Evolutionary conservation across 2,888 invertebrate species (phyloP).

Genomic region (Willowsia nigromaculata): DNA sequence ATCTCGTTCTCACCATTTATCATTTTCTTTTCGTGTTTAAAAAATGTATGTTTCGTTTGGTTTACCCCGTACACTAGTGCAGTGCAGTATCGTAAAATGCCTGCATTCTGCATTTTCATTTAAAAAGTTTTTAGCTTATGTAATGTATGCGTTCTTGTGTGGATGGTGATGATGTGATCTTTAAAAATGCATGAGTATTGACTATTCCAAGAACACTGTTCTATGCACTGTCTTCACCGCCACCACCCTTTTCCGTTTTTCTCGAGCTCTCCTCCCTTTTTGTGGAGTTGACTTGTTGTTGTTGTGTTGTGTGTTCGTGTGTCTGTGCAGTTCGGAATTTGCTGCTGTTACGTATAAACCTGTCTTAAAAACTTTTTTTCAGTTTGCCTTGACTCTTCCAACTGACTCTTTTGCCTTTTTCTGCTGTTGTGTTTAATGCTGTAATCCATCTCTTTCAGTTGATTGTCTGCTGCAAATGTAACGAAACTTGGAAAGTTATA

Average conservation of each 20-base stretch:
- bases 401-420: not conserved
- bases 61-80: not conserved
- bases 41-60: slow-evolving; percentile 10
- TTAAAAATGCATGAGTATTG: slow-evolving; percentile 62
- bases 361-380: slow-evolving; percentile 8
- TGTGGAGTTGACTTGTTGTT: not conserved
- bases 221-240: not conserved
- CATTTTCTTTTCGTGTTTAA: not conserved
- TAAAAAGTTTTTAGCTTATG: not conserved
- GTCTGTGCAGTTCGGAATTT: not conserved
- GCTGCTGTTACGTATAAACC: not conserved
- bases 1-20: slow-evolving; percentile 18
- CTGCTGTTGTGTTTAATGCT: not conserved
- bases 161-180: slow-evolving; percentile 32
- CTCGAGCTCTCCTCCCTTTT: slow-evolving; percentile 9
- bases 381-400: slow-evolving; percentile 25
- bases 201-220: slow-evolving; percentile 22
- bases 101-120: slow-evolving; percentile 17
- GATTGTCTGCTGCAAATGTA: not conserved
- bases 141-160: not conserved
- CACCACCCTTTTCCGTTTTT: not conserved
- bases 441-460: not conserved
- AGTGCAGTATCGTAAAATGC: not conserved
- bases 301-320: not conserved
- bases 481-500: not conserved